Evolutionary conservation across 2,113 vertebrate species (phyloP).

Genomic region (Sialia sialis): DNA sequence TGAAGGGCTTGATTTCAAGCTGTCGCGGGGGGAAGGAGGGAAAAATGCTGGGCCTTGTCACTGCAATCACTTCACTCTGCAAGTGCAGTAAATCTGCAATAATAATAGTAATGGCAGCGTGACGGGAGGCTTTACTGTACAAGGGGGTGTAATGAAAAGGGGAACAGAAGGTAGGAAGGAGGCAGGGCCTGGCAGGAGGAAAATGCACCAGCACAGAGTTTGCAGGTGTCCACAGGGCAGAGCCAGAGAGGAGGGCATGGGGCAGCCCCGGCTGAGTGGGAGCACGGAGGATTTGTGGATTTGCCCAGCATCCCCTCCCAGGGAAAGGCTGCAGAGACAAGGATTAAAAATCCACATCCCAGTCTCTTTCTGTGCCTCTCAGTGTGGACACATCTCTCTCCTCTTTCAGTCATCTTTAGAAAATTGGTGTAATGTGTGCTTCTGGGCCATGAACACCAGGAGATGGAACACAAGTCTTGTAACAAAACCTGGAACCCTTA

Average conservation of each 20-base stretch:
- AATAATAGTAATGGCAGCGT: slow-evolving; percentile 74
- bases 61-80: slow-evolving; percentile 62
- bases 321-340: background rate
- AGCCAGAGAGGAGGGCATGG: background rate
- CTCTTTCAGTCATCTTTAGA: background rate
- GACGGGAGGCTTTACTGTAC: slow-evolving; percentile 66
- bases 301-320: background rate
- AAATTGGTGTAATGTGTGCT: background rate
- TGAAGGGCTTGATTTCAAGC: slow-evolving; percentile 92
- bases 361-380: background rate
- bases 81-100: slow-evolving; percentile 81
- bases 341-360: background rate
- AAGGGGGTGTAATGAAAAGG: slow-evolving; percentile 61
- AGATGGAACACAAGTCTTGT: background rate
- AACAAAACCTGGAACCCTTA: background rate
- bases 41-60: slow-evolving; percentile 66
- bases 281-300: background rate
- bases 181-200: background rate
- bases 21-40: slow-evolving; percentile 74
- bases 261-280: background rate
- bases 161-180: slow-evolving; percentile 51
- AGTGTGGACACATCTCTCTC: rapidly evolving
- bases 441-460: background rate
- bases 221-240: background rate
- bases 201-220: background rate